Evolutionary conservation across 2,888 invertebrate genomes (phyloP), one percentile per base, ranked within the genome.

Genomic region (Epinotia bilunana): DNA sequence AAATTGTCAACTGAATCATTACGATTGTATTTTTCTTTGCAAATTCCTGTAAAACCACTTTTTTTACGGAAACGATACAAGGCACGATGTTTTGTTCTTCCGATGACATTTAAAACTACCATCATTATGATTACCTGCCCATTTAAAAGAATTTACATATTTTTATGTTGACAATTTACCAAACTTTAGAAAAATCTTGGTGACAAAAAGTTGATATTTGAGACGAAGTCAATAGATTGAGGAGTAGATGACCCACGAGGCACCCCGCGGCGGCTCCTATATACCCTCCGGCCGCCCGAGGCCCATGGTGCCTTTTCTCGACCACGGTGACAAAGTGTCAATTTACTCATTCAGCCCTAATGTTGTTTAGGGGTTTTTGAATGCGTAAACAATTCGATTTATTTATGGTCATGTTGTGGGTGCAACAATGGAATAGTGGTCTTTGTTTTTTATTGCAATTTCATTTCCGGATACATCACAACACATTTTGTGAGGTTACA

Each of bases 291-390:
- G 79, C 86, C 83, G 80, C 79, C 84, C 60, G 53, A 80, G 79
- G 82, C 89, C 88, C 82, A 80, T 86, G 78, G 88, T 78, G 87
- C 80, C 80, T 85, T 85, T 83, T 86, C 83, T 83, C 80, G 79
- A 77, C 80, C 85, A 79, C 84, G 87, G 88, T 88, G 89, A 91
- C 92, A 91, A 90, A 91, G 89, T 91, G 92, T 90, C 92, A 92
- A 92, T 92, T 90, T 89, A 86, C 86, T 89, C 88, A 92, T 93
- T 92, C 90, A 88, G 83, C 87, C 87, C 91, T 92, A 92, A 93
- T 93, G 92, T 90, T 91, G 90, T 92, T 92, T 92, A 89, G 88
- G 83, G 86, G 88, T 90, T 88, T 88, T 90, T 91, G 89, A 89
- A 91, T 87, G 82, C 85, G 79, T 84, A 81, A 87, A 91, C 91